These are phyloP conservation scores for Isotomurus palustris DNA, from an alignment of 2,888 invertebrate species.

Conservation along the genomic window DNA sequence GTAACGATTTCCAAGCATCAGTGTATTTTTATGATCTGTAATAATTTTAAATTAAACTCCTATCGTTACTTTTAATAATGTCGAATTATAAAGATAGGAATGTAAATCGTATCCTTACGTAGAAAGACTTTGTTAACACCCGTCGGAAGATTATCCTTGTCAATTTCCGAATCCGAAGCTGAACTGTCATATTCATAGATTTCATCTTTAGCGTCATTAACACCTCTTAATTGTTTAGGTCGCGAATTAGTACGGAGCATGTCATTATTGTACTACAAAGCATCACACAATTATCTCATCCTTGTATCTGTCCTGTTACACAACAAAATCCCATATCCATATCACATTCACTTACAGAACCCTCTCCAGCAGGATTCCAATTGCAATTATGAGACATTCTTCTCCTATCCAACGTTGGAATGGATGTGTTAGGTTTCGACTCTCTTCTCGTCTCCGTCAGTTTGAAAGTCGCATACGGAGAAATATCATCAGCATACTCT, in stretches of 20 bases:
- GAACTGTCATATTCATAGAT: slow-evolving; percentile 48
- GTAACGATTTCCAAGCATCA: slow-evolving; percentile 34
- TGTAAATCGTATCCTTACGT: slow-evolving; percentile 12
- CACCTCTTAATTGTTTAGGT: neutral
- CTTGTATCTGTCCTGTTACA: slow-evolving; percentile 3
- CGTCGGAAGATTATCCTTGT: slow-evolving; percentile 23
- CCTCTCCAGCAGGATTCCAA: slow-evolving; percentile 2
- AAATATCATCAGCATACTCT: slow-evolving; percentile 60
- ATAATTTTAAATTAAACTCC: too few species aligned
- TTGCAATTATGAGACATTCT: slow-evolving; percentile 8
- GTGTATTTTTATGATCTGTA: neutral
- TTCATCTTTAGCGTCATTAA: slow-evolving; percentile 26
- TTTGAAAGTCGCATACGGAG: slow-evolving; percentile 60
- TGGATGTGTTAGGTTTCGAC: slow-evolving; percentile 25
- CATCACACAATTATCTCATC: too few species aligned
- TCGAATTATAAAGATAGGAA: too few species aligned
- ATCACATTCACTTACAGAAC: too few species aligned
- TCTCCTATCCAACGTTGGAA: slow-evolving; percentile 31
- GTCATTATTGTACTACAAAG: too few species aligned
- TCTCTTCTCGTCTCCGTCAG: slow-evolving; percentile 47
- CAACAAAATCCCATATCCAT: neutral
- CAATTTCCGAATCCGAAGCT: slow-evolving; percentile 43
- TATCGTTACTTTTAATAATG: too few species aligned
- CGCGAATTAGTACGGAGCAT: neutral
- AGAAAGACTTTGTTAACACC: slow-evolving; percentile 20